Base-by-base conservation (phyloP, 2,797 vertebrate species). In the Fistularia tabacaria region DNA sequence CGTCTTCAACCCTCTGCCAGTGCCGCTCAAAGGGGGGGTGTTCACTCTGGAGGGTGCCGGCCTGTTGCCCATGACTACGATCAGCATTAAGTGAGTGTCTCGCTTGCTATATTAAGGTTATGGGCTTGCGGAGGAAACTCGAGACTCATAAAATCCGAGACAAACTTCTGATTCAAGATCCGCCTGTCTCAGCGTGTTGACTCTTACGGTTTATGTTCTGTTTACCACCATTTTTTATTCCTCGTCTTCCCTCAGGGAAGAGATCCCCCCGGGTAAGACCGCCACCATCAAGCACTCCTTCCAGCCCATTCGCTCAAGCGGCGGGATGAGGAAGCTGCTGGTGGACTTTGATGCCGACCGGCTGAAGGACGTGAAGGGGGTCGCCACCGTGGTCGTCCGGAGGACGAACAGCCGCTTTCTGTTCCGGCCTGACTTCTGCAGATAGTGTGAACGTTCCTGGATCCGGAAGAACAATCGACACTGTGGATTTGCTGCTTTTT, bases 31-130 rank as follows among this genome's bases (percentile, higher is more conserved):
- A 48, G 48, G 65, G 6, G 91, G 92, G 0, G 55, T 91, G 46
- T 92, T 92, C 83, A 91, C 89, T 0, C 72, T 89, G 54, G 92
- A 93, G 67, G 92, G 92, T 9, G 80, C 87, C 0, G 91, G 92
- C 43, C 79, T 92, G 0, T 79, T 91, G 9, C 14, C 64, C 3
- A 59, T 79, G 12, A 79, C 79, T 53, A 62, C 87, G 65, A 60
- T 92, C 63, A 63, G 10, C 10, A 71, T 86, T 1, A 62, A 68
- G 92, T 93, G 83, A 69, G 92, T 85, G 61, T 14, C 10, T 8
- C 15, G 9, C 7, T 41, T 55, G 46, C 39, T 8, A 5, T 25
- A 25, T 25, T 25, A 25, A 25, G 25, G 25, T 5, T 25, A 25
- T 25, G 25, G 2, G 25, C 2, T 25, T 25, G 5, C 25, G 5